These are phyloP conservation scores for Melanotaenia parkinsoni DNA, from an alignment of 2,797 vertebrate genomes.

Conservation along the genomic window DNA sequence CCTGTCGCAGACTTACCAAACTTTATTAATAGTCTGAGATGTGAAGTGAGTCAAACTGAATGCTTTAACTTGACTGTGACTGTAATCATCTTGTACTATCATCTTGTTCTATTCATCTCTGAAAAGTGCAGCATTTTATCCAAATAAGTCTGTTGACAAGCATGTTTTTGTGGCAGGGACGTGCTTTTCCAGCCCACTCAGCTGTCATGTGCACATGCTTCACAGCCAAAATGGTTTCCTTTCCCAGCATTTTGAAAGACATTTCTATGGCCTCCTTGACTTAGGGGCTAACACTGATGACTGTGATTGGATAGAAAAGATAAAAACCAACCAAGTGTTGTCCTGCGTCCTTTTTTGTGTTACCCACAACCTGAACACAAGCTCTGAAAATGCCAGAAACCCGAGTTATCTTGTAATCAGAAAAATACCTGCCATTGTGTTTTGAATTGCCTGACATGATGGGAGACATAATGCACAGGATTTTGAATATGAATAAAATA, in stretches of 20 bases:
- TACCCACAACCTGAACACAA: not conserved
- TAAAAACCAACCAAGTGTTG: not conserved
- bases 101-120: not conserved
- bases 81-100: not conserved
- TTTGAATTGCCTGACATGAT: not conserved
- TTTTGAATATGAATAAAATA: not conserved
- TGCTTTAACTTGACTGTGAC: not conserved
- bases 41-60: not conserved
- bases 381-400: not conserved
- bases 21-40: too few relatives aligned
- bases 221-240: constrained; percentile 1
- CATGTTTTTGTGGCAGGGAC: constrained; percentile 36
- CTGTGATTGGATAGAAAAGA: constrained; percentile 12
- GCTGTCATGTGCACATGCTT: constrained; percentile 50
- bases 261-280: constrained; percentile 30
- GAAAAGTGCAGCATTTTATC: constrained; percentile 20
- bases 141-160: constrained; percentile 26
- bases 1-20: not conserved
- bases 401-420: not conserved
- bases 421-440: not conserved
- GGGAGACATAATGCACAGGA: not conserved
- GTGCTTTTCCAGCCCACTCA: not conserved
- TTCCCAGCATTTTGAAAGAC: constrained; percentile 47
- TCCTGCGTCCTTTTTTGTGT: not conserved
- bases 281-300: constrained; percentile 9